phyloP scores from a whole-genome alignment of 1,140 invertebrate species.

The Sitophilus oryzae region DNA sequence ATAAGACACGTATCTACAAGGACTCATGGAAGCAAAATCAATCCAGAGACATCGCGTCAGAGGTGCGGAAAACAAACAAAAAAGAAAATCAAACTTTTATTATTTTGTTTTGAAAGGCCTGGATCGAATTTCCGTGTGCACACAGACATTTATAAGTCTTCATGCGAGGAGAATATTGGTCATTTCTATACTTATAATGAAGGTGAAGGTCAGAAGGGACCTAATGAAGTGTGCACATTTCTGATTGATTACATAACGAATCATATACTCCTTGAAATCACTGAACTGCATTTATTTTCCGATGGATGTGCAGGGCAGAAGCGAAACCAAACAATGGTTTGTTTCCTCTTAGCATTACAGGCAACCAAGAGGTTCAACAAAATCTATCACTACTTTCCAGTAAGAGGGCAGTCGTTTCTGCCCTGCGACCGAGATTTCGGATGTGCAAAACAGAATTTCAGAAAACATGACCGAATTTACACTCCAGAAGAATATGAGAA shows the following conservation, averaged over 20 bases:
- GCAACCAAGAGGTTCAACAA: conserved; percentile 25
- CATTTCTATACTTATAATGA: conserved; percentile 33
- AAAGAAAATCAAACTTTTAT: conserved; percentile 14
- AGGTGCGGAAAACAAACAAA: conserved; percentile 3
- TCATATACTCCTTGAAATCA: conserved; percentile 20
- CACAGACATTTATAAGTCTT: conserved; percentile 16
- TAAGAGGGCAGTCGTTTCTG: conserved; percentile 25
- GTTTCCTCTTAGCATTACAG: conserved; percentile 28
- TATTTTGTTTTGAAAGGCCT: conserved; percentile 20
- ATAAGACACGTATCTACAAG: conserved; percentile 23
- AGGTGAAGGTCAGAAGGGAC: conserved; percentile 12
- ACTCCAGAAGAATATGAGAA: conserved; percentile 27
- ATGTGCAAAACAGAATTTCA: conserved; percentile 6
- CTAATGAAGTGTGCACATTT: conserved; percentile 18
- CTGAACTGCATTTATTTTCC: conserved; percentile 31
- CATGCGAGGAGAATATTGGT: conserved; percentile 28
- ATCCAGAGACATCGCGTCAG: conserved; percentile 13
- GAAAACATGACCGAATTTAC: conserved; percentile 25
- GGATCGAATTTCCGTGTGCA: conserved; percentile 16
- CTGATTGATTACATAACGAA: conserved; percentile 15
- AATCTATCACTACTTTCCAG: conserved; percentile 36
- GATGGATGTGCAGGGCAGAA: conserved; percentile 36
- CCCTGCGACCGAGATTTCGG: conserved; percentile 4
- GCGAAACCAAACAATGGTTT: conserved; percentile 29
- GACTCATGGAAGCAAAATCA: conserved; percentile 20